Evolutionary conservation across 2,113 vertebrate genomes (phyloP).

Genomic region (Astatoreochromis straeleni): DNA sequence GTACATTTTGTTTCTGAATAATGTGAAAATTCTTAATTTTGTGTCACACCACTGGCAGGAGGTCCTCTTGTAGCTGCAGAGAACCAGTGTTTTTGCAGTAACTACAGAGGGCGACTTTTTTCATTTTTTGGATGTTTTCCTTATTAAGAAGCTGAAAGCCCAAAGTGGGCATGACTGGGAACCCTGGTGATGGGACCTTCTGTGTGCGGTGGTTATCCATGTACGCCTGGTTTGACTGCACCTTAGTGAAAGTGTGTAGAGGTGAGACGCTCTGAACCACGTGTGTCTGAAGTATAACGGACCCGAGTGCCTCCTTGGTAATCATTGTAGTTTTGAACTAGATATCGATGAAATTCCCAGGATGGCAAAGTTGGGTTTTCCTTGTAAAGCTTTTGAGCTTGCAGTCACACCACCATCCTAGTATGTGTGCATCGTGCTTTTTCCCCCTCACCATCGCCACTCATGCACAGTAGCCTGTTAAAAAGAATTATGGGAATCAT

Average conservation of each 20-base stretch:
- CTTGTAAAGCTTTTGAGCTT: background rate
- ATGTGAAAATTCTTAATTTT: background rate
- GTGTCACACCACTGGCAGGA: background rate
- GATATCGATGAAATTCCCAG: background rate
- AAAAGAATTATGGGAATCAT: accelerated
- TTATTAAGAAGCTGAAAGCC: background rate
- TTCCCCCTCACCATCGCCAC: accelerated
- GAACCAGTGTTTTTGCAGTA: background rate
- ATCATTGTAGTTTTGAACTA: background rate
- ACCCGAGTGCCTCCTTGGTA: background rate
- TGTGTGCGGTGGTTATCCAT: background rate
- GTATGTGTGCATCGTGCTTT: background rate
- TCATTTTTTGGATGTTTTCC: background rate
- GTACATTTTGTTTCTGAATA: background rate
- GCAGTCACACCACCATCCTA: background rate
- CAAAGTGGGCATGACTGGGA: background rate
- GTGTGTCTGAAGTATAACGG: background rate
- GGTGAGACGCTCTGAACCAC: background rate
- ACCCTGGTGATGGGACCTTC: background rate
- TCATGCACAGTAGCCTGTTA: background rate
- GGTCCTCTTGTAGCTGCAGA: background rate
- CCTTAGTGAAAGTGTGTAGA: background rate
- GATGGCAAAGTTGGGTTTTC: accelerated
- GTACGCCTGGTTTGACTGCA: background rate
- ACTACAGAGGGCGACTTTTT: background rate